phyloP scores from a whole-genome alignment of 2,888 invertebrate genomes.

The Unio pictorum region DNA sequence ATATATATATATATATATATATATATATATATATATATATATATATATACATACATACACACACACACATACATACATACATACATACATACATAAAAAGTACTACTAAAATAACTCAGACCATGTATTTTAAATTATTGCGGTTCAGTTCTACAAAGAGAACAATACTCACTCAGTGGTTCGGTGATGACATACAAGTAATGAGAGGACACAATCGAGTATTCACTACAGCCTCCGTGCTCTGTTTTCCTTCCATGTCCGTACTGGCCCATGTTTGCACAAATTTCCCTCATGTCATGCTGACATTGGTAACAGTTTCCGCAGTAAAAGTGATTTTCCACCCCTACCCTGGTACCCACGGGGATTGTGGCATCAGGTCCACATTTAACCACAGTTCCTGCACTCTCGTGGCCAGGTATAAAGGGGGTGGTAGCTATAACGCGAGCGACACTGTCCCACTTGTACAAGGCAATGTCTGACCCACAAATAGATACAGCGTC shows the following conservation, averaged over 20 bases:
- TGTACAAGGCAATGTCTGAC: conserved; percentile 63
- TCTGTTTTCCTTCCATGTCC: conserved; percentile 64
- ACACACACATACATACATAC: too few relatives aligned
- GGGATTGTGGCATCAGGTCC: conserved; percentile 59
- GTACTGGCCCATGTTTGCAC: conserved; percentile 65
- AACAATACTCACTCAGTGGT: conserved; percentile 47
- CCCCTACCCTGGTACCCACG: conserved; percentile 58
- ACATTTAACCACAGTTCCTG: conserved; percentile 64
- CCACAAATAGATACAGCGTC: conserved; percentile 64
- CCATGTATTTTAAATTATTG: neutral
- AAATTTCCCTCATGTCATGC: conserved; percentile 56
- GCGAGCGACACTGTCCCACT: conserved; percentile 62
- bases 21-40: too few relatives aligned
- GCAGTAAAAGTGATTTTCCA: conserved; percentile 67
- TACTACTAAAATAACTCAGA: neutral
- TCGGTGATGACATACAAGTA: conserved; percentile 56
- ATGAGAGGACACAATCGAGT: conserved; percentile 61
- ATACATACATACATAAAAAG: too few relatives aligned
- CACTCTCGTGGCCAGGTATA: conserved; percentile 66
- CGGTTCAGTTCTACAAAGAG: neutral
- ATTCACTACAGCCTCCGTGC: conserved; percentile 66
- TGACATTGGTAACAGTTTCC: conserved; percentile 61
- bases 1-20: too few relatives aligned
- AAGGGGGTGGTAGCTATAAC: conserved; percentile 65
- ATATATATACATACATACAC: too few relatives aligned